Conservation (phyloP, 2,888 invertebrate genomes). For the Torymus aiolomorphi region DNA sequence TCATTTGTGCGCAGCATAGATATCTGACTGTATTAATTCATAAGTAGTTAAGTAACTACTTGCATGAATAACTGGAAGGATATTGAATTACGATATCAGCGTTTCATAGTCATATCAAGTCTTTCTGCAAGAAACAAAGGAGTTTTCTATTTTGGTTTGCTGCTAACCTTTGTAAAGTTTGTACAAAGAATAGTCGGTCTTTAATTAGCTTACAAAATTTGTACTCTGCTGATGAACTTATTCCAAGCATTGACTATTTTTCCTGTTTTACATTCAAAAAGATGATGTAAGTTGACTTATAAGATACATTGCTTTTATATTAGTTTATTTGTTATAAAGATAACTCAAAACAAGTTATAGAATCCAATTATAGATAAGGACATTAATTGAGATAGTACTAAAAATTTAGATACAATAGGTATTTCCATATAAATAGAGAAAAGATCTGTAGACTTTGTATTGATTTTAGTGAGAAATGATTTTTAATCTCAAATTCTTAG, state of each 20-base stretch:
- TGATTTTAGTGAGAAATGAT: background rate
- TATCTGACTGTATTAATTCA: background rate
- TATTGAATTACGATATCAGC: constrained; percentile 42
- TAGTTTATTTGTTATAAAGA: too few relatives aligned
- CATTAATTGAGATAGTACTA: too few relatives aligned
- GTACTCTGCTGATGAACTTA: background rate
- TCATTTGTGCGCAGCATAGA: background rate
- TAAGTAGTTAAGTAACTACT: constrained; percentile 1
- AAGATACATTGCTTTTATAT: too few relatives aligned
- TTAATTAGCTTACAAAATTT: background rate
- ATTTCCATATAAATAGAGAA: too few relatives aligned
- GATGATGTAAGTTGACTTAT: too few relatives aligned
- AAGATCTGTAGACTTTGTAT: too few relatives aligned
- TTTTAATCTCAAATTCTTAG: background rate
- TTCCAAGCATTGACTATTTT: background rate
- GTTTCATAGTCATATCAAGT: constrained; percentile 1
- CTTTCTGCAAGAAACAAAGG: background rate
- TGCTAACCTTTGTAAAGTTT: background rate
- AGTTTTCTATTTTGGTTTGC: constrained; percentile 6
- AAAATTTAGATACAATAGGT: too few relatives aligned
- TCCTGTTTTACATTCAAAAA: too few relatives aligned
- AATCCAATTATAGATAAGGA: too few relatives aligned
- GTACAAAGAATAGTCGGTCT: background rate
- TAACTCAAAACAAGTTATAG: too few relatives aligned
- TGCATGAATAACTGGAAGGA: constrained; percentile 13